A percentile compares a stretch with the other conserved stretches of the same genome.
These are phyloP conservation scores for Smittia aterrima DNA, from an alignment of 2,888 invertebrate species.

Conservation along the genomic window DNA sequence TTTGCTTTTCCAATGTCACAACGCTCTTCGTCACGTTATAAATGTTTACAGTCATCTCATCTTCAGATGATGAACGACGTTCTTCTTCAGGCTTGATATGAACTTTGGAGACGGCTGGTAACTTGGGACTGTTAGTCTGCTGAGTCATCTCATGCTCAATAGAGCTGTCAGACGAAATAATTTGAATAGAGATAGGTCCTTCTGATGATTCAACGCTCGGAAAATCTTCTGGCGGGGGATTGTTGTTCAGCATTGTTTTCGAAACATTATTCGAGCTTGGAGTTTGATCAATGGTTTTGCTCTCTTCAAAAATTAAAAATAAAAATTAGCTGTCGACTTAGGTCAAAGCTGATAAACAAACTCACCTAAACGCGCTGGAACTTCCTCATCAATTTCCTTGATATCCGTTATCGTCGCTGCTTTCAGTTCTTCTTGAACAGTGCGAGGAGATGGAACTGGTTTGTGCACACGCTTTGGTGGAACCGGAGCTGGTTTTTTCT, in stretches of 20 bases:
- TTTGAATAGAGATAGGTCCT: constrained; percentile 37
- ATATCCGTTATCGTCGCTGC: constrained; percentile 21
- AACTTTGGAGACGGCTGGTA: constrained; percentile 35
- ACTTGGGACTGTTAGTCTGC: background rate
- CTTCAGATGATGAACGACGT: constrained; percentile 29
- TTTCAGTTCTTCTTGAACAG: constrained; percentile 34
- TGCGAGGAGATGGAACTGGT: constrained; percentile 46
- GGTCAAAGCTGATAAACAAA: background rate
- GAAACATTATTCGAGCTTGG: constrained; percentile 38
- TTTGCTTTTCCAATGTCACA: constrained; percentile 23
- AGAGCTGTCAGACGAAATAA: background rate
- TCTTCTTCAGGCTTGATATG: constrained; percentile 26
- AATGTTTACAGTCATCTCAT: constrained; percentile 38
- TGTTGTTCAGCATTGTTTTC: constrained; percentile 43
- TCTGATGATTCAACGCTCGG: constrained; percentile 4
- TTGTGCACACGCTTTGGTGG: constrained; percentile 47
- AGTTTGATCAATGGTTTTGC: background rate
- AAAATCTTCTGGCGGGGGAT: background rate
- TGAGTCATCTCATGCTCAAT: background rate
- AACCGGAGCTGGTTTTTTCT: constrained; percentile 50
- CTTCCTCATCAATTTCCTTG: constrained; percentile 35
- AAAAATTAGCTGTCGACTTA: background rate
- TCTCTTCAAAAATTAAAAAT: background rate
- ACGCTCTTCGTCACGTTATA: constrained; percentile 37
- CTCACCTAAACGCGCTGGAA: background rate